Conservation (phyloP, 1,140 invertebrate species). For the Drosophila funebris region DNA sequence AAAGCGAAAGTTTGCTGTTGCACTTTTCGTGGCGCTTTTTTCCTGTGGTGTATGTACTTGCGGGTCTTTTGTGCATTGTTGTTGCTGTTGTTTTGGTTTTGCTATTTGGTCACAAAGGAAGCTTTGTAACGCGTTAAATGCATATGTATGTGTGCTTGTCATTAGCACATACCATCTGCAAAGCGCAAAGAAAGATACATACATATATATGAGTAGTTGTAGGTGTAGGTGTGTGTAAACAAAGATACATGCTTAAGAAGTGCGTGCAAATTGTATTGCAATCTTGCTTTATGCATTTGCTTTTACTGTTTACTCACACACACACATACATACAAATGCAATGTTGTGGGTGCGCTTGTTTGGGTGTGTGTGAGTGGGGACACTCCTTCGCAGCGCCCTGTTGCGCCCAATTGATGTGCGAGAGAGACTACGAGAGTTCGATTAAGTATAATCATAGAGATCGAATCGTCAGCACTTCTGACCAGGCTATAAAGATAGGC, state of each 20-base stretch:
- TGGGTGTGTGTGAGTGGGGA: not conserved
- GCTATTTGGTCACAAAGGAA: slow-evolving; percentile 38
- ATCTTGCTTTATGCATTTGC: slow-evolving; percentile 20
- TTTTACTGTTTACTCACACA: slow-evolving; percentile 32
- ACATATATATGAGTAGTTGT: not conserved
- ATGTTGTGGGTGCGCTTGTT: not conserved
- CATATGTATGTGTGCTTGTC: slow-evolving; percentile 25
- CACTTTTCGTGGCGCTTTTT: slow-evolving; percentile 12
- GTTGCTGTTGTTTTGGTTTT: slow-evolving; percentile 11
- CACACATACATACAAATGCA: not conserved
- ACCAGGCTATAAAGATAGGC: not conserved
- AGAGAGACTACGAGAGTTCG: too few relatives aligned
- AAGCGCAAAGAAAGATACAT: slow-evolving; percentile 21
- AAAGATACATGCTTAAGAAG: slow-evolving; percentile 18
- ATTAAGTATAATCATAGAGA: not conserved
- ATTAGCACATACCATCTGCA: slow-evolving; percentile 24
- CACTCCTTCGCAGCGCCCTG: slow-evolving; percentile 19
- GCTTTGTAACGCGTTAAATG: slow-evolving; percentile 31
- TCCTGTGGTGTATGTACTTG: slow-evolving; percentile 5
- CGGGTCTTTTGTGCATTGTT: slow-evolving; percentile 10
- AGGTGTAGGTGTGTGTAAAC: not conserved
- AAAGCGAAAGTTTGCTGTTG: slow-evolving; percentile 36
- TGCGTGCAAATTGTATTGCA: slow-evolving; percentile 29
- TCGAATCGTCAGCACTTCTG: not conserved
- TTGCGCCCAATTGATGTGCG: slow-evolving; percentile 19